Conservation (phyloP, 2,888 invertebrate genomes). For the Lithophane leautieri region DNA sequence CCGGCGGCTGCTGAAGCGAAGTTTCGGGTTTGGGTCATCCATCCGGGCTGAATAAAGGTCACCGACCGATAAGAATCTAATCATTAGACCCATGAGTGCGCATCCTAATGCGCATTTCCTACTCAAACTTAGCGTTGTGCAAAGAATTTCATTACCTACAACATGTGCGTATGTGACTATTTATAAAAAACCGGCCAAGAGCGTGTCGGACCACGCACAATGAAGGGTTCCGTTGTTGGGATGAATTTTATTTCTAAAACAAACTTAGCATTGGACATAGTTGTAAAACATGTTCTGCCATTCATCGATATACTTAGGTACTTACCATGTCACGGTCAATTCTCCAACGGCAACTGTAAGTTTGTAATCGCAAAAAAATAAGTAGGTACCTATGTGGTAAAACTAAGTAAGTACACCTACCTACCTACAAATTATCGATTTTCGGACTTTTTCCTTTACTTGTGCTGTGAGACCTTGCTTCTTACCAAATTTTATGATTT, state of each 20-base stretch:
- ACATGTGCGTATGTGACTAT: background rate
- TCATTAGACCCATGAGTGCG: slow-evolving; percentile 20
- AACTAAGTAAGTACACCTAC: too few relatives aligned
- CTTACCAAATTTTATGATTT: background rate
- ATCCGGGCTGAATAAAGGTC: slow-evolving; percentile 7
- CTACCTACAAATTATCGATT: background rate
- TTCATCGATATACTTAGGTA: too few relatives aligned
- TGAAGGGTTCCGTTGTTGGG: background rate
- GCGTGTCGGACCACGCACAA: background rate
- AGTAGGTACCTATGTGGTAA: too few relatives aligned
- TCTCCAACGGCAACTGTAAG: background rate
- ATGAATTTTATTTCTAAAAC: background rate
- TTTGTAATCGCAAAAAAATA: background rate
- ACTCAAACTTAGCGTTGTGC: background rate
- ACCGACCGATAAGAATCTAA: slow-evolving; percentile 38
- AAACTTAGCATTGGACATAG: background rate
- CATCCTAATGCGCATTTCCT: background rate
- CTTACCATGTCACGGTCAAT: background rate
- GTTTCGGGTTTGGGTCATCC: slow-evolving; percentile 13
- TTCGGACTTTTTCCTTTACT: background rate
- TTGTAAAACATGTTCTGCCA: background rate
- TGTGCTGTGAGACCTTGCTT: background rate
- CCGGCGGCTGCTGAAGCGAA: background rate
- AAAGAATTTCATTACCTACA: background rate
- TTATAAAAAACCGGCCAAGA: background rate